Conservation (phyloP, 2,113 vertebrate genomes). For the Peromyscus leucopus region DNA sequence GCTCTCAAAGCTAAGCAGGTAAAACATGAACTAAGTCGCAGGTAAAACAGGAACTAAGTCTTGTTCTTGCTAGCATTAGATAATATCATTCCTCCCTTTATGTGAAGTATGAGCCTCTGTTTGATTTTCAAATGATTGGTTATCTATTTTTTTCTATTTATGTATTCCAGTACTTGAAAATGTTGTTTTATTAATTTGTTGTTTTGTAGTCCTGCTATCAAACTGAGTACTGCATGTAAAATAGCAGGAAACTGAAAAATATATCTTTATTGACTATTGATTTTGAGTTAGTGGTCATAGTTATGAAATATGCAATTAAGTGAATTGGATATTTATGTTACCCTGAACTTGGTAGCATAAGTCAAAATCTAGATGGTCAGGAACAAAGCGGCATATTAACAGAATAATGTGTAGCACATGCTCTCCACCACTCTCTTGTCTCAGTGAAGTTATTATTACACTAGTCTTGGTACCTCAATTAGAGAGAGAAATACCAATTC, state of each 20-base stretch:
- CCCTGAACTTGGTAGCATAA: not conserved
- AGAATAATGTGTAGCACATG: not conserved
- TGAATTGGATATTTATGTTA: not conserved
- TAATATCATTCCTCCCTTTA: not conserved
- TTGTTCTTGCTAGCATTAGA: not conserved
- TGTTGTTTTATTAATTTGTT: not conserved
- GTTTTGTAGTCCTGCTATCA: not conserved
- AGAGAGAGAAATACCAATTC: not conserved
- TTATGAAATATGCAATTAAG: not conserved
- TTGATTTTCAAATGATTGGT: not conserved
- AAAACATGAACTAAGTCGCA: not conserved
- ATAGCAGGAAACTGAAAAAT: not conserved
- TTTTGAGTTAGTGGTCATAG: not conserved
- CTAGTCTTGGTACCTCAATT: not conserved
- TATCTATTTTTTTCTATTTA: not conserved
- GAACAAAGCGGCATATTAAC: not conserved
- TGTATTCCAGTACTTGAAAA: not conserved
- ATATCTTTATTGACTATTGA: not conserved
- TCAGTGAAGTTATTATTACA: not conserved
- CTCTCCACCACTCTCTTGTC: not conserved
- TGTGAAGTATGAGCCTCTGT: not conserved
- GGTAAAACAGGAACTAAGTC: not conserved
- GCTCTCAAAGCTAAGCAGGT: not conserved
- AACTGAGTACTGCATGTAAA: not conserved
- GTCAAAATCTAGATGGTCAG: not conserved